Conservation (phyloP, 2,797 vertebrate species). For the Epinephelus awoara region DNA sequence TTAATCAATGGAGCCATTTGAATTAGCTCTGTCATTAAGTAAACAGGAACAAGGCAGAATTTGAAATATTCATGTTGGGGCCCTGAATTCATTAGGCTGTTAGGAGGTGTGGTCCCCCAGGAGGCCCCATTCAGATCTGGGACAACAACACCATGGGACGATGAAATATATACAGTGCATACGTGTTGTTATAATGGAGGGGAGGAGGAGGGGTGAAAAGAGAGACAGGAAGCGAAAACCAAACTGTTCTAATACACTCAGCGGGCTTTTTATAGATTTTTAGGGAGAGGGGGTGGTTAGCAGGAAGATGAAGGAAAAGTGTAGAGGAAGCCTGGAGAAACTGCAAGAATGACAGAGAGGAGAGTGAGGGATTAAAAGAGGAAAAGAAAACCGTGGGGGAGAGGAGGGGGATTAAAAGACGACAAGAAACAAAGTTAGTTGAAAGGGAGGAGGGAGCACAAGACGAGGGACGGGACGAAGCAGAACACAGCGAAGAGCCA, state of each 20-base stretch:
- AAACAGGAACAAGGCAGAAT: conserved; percentile 80
- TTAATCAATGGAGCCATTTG: conserved; percentile 80
- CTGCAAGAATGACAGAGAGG: conserved; percentile 47
- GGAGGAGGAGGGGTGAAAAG: neutral
- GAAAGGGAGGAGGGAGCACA: conserved; percentile 51
- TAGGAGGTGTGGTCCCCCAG: conserved; percentile 64
- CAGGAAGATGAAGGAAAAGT: conserved; percentile 55
- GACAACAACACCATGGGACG: conserved; percentile 54
- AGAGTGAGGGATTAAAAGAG: conserved; percentile 64
- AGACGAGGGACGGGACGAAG: conserved; percentile 33
- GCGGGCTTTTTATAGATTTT: conserved; percentile 64
- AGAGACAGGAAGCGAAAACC: conserved; percentile 26
- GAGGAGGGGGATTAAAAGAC: conserved; percentile 49
- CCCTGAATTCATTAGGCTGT: conserved; percentile 74
- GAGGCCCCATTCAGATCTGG: conserved; percentile 73
- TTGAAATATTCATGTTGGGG: conserved; percentile 83
- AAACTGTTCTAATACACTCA: conserved; percentile 44
- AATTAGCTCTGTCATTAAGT: conserved; percentile 82
- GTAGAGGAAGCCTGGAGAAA: conserved; percentile 56
- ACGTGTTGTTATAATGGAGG: conserved; percentile 45
- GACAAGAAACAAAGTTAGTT: conserved; percentile 65
- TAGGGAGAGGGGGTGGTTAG: conserved; percentile 42
- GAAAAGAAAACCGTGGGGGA: conserved; percentile 36
- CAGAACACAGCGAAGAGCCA: conserved; percentile 27
- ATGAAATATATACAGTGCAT: conserved; percentile 43